Conservation (phyloP, 2,113 vertebrate species). For the Himantopus leucocephalus region DNA sequence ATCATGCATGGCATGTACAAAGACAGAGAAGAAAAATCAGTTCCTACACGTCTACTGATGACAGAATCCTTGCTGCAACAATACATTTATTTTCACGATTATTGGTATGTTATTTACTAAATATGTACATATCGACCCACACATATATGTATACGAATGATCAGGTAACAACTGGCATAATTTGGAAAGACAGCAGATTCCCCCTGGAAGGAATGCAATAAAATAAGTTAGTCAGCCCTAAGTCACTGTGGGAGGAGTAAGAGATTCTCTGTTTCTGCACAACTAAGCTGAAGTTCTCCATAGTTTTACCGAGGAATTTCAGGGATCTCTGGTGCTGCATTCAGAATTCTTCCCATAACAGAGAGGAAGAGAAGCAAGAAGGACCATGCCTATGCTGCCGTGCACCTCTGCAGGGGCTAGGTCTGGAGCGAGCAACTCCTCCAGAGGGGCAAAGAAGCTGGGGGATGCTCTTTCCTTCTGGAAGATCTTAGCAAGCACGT, state of each 20-base stretch:
- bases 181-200: background rate
- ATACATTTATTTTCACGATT: background rate
- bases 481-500: background rate
- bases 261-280: background rate
- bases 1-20: background rate
- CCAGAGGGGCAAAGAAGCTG: background rate
- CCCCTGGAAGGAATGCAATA: background rate
- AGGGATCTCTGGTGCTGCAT: background rate
- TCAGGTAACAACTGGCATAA: background rate
- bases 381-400: background rate
- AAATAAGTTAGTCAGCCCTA: background rate
- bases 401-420: background rate
- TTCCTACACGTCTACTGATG: background rate
- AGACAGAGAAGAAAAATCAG: background rate
- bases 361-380: background rate
- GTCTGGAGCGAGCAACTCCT: background rate
- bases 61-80: background rate
- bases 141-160: background rate
- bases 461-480: background rate
- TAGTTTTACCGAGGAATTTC: background rate
- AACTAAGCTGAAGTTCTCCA: background rate
- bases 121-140: background rate
- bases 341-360: background rate
- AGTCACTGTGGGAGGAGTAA: background rate
- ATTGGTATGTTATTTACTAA: background rate